Evolutionary conservation across 2,113 vertebrate genomes (phyloP), one percentile per base, ranked within the genome.

Genomic region (Raja brachyura): DNA sequence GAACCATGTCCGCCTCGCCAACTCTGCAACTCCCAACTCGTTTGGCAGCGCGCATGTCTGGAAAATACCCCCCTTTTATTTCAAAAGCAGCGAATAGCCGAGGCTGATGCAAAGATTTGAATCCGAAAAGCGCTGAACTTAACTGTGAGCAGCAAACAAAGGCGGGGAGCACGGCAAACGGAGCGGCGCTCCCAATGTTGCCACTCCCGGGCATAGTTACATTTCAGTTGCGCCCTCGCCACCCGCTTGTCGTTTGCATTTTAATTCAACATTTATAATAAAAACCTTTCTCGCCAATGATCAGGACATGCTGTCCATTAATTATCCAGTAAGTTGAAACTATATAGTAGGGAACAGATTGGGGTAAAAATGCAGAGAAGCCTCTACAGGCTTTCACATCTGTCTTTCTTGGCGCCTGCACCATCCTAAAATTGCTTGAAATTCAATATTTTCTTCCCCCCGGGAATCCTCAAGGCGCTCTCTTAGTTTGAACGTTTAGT

Each of bases 31-130:
- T 56, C n/a, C 56, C 4, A 33, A 56, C 1, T 10, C 28, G 14
- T 88, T 18, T 88, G 0, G n/a, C 59, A 63, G 2, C 0, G 59
- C 83, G 83, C 83, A 88, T 88, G 83, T 63, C 59, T n/a, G 83
- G 13, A 88, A 31, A 85, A 16, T 1, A 28, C 59, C 83, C 4
- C 8, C 1, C 8, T 66, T 66, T 66, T 66, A 8, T 73, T n/a
- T 63, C 56, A n/a, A 86, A 88, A 88, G 0, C 83, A 88, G 83
- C 83, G 56, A 88, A 88, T 88, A 14, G 83, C 14, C 28, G n/a
- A 31, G 59, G 59, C 28, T 31, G 59, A 28, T 33, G 83, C 28
- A 16, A n/a, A 31, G 25, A 63, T 88, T 88, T 88, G 83, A 63
- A 88, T 88, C n/a, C 31, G 11, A 8, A 18, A 66, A 18, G 1